These are phyloP conservation scores for Coccyzus lansbergi DNA, from an alignment of 2,797 vertebrate species.

Conservation along the genomic window DNA sequence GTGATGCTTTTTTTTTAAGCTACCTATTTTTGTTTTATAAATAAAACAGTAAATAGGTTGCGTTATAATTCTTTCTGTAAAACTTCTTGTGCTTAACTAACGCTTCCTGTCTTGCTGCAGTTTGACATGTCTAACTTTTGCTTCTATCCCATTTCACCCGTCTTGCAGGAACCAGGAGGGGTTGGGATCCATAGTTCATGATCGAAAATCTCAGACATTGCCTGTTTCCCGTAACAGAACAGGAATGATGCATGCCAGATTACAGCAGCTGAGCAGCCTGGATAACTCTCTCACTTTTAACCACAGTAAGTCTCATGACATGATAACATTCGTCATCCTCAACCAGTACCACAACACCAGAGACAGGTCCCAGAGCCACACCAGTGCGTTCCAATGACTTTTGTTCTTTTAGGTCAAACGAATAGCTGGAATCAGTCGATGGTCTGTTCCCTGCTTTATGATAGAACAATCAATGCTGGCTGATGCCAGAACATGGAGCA, in stretches of 20 bases:
- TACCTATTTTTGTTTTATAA: conserved; percentile 55
- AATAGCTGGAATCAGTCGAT: conserved; percentile 35
- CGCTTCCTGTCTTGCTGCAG: conserved; percentile 73
- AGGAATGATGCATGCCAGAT: conserved; percentile 93
- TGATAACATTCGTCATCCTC: conserved; percentile 76
- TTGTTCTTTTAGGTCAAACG: conserved; percentile 69
- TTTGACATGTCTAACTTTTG: conserved; percentile 82
- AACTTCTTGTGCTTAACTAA: conserved; percentile 81
- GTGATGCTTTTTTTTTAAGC: conserved; percentile 24
- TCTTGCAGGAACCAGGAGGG: conserved; percentile 95
- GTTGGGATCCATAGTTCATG: conserved; percentile 88
- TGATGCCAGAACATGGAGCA: conserved; percentile 72
- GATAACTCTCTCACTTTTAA: conserved; percentile 97
- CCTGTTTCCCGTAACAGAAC: conserved; percentile 99
- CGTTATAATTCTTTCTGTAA: conserved; percentile 26
- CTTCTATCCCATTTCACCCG: conserved; percentile 86
- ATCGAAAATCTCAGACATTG: conserved; percentile 98
- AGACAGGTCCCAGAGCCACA: conserved; percentile 64
- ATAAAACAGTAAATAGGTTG: conserved; percentile 33
- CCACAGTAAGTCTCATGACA: conserved; percentile 91
- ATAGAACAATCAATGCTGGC: conserved; percentile 15
- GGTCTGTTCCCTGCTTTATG: conserved; percentile 28
- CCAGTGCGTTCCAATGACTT: conserved; percentile 64
- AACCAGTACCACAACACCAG: conserved; percentile 73
- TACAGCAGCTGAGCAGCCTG: conserved; percentile 94